Conservation (phyloP, 2,888 invertebrate genomes). For the Trissolcus brochymenae region DNA sequence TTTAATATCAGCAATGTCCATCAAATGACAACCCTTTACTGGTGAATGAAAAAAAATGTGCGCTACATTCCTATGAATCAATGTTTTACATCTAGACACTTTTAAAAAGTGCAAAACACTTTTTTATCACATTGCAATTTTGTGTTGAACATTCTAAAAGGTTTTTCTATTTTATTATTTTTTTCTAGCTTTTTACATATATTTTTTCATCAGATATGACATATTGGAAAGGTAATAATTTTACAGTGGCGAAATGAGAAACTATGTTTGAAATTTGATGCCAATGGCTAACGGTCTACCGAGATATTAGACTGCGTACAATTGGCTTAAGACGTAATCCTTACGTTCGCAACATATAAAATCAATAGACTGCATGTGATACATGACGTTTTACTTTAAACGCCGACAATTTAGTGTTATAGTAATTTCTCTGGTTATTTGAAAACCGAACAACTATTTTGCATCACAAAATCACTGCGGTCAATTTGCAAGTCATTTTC, state of each 20-base stretch:
- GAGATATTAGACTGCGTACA: slow-evolving; percentile 50
- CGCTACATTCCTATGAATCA: background rate
- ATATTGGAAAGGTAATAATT: too few species aligned
- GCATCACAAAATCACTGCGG: too few species aligned
- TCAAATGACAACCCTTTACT: slow-evolving; percentile 68
- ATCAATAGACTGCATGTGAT: slow-evolving; percentile 47
- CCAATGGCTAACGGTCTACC: slow-evolving; percentile 44
- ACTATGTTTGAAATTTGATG: too few species aligned
- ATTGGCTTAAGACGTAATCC: slow-evolving; percentile 53
- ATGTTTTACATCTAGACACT: background rate
- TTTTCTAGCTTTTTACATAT: too few species aligned
- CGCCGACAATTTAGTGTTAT: slow-evolving; percentile 33
- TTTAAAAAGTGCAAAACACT: too few species aligned
- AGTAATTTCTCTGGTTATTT: slow-evolving; percentile 1
- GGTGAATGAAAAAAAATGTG: slow-evolving; percentile 57
- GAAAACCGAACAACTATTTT: background rate
- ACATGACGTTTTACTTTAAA: slow-evolving; percentile 46
- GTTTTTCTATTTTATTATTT: too few species aligned
- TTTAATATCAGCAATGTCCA: slow-evolving; percentile 65
- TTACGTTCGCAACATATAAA: slow-evolving; percentile 45
- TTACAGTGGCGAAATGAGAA: too few species aligned
- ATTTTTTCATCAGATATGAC: too few species aligned
- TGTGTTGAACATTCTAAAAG: too few species aligned
- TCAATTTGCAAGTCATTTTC: slow-evolving; percentile 1
- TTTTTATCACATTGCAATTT: too few species aligned